These are phyloP conservation scores for Paratilapia polleni DNA, from an alignment of 2,113 vertebrate species.

Conservation along the genomic window DNA sequence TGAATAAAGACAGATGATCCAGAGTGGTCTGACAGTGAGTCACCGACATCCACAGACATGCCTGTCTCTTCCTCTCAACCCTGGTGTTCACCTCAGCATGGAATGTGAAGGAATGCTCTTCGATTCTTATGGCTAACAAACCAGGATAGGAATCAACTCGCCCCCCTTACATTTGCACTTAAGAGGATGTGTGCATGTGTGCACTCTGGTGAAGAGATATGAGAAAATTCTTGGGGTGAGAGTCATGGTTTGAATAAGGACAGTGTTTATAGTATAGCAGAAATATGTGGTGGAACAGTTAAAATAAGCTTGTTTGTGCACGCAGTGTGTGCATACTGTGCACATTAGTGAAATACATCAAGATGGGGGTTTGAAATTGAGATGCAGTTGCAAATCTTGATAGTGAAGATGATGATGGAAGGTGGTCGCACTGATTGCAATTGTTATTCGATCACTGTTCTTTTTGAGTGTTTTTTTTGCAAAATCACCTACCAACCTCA, in stretches of 20 bases:
- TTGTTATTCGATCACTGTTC: background rate
- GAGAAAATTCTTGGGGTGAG: constrained; percentile 19
- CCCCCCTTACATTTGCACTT: constrained; percentile 34
- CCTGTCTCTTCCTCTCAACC: constrained; percentile 51
- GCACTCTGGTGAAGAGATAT: constrained; percentile 18
- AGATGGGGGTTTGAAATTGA: constrained; percentile 15
- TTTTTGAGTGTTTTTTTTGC: background rate
- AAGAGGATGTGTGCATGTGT: constrained; percentile 1
- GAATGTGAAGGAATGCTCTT: constrained; percentile 65
- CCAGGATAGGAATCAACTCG: constrained; percentile 69
- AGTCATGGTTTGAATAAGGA: constrained; percentile 45
- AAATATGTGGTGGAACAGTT: constrained; percentile 66
- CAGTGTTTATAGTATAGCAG: constrained; percentile 32
- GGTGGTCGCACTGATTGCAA: background rate
- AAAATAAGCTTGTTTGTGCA: constrained; percentile 53
- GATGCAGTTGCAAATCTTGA: constrained; percentile 7
- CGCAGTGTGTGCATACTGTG: background rate
- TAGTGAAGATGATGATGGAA: background rate
- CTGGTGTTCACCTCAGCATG: constrained; percentile 59
- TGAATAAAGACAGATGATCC: constrained; percentile 66
- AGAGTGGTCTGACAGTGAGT: constrained; percentile 53
- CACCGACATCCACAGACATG: constrained; percentile 70
- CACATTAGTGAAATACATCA: background rate
- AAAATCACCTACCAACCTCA: background rate
- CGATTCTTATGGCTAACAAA: constrained; percentile 44